A percentile compares a stretch with the other conserved stretches of the same genome.
Conservation (phyloP, 2,888 invertebrate species). For the Anticlea derivata region DNA sequence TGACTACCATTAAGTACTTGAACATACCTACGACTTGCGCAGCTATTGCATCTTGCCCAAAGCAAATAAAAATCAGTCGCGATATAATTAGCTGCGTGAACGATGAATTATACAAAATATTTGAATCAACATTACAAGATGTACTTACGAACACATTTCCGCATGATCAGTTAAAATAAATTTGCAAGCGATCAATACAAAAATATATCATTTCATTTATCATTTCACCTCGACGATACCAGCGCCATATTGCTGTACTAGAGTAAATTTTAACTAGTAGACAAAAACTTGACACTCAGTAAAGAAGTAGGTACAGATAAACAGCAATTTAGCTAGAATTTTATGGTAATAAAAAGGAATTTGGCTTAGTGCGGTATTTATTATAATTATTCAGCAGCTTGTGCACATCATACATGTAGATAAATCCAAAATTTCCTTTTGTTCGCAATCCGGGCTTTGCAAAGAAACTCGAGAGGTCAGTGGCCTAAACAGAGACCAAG, state of each 20-base stretch:
- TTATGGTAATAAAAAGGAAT: neutral
- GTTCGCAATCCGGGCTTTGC: too few species aligned
- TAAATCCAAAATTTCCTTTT: too few species aligned
- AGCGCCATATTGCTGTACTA: conserved; percentile 49
- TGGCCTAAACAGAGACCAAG: too few species aligned
- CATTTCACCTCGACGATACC: conserved; percentile 45
- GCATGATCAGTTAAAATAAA: conserved; percentile 29
- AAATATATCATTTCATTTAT: conserved; percentile 35
- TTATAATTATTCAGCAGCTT: too few species aligned
- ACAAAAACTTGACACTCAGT: conserved; percentile 9
- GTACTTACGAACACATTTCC: conserved; percentile 33
- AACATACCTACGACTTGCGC: too few species aligned
- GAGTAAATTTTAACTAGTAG: conserved; percentile 5
- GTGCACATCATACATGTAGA: too few species aligned
- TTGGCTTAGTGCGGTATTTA: conserved; percentile 4
- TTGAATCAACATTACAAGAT: conserved; percentile 6
- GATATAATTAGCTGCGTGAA: conserved; percentile 27
- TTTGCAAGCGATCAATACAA: conserved; percentile 38
- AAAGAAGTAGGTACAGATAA: conserved; percentile 4
- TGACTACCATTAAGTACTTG: conserved; percentile 18
- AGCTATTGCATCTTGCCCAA: too few species aligned
- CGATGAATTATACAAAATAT: conserved; percentile 5
- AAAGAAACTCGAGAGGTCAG: too few species aligned
- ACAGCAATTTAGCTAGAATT: conserved; percentile 10
- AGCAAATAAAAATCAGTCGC: neutral